Evolutionary conservation across 2,888 invertebrate genomes (phyloP), one percentile per base, ranked within the genome.

Genomic region (Merodon equestris): DNA sequence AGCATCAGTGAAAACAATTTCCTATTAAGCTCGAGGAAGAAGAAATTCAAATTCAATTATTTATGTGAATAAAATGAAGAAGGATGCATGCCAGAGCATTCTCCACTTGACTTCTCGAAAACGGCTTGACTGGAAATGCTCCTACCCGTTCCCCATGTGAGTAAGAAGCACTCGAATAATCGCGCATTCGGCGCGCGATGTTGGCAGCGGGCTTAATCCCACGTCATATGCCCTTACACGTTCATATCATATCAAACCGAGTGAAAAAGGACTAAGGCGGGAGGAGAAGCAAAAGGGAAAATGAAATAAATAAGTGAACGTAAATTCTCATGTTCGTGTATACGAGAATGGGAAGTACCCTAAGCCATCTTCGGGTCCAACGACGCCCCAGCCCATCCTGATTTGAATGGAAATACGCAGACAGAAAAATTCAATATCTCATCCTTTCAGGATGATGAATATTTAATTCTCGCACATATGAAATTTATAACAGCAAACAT

Each of bases 371-470:
- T 63, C 58, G 63, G 50, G 57, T 68, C 73, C 48, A 19, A 50
- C 56, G 48, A 64, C 10, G 34, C 10, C 40, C 36, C 48, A 64
- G 38, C 34, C 67, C 17, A 9, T 38, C 34, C 63, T 63, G 68
- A 74, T 79, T 74, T 63, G 79, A 79, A 79, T 79, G 67, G 63
- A 73, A 79, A 79, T 79, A 74, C 68, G 68, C 79, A 79, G 79
- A 79, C 79, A 74, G 68, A 77, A 82, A 82, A 82, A 82, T 82
- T 82, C 82, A 82, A 82, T 82, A 82, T 82, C 81, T 82, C 82
- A 81, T 82, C 82, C 82, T 82, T 82, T 82, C 82, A 82, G 74
- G 81, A 81, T 82, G 71, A 74, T 81, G 82, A 82, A 82, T 82
- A 82, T 81, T 82, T 82, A 81, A 82, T 81, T 81, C 77, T 76